phyloP scores from a whole-genome alignment of 1,140 invertebrate species.

The Lepidurus packardi region DNA sequence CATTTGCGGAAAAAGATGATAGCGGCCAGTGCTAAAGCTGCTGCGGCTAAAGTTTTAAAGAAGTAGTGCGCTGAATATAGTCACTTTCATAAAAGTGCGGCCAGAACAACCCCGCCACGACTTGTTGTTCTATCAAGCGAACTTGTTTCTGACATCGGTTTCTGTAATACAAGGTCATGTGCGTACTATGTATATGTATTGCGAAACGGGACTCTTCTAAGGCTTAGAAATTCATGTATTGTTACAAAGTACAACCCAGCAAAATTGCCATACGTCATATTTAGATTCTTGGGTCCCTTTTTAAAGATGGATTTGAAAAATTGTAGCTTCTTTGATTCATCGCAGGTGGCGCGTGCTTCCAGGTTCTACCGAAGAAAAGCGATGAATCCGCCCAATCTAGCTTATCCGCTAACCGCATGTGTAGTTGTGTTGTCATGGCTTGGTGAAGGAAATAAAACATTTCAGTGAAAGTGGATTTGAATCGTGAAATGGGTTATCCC shows the following conservation, averaged over 20 bases:
- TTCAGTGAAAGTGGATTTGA: neutral
- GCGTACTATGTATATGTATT: neutral
- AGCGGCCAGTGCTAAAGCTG: conserved; percentile 43
- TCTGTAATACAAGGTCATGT: conserved; percentile 7
- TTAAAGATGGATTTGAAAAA: no score
- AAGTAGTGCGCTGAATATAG: neutral
- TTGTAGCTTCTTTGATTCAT: neutral
- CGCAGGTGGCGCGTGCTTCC: neutral
- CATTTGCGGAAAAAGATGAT: conserved; percentile 77
- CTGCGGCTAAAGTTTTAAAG: conserved; percentile 32
- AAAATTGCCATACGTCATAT: no score
- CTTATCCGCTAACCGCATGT: neutral
- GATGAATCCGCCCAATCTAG: neutral
- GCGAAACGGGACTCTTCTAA: neutral
- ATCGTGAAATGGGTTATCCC: neutral
- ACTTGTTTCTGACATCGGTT: neutral
- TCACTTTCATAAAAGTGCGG: neutral
- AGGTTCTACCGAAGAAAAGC: neutral
- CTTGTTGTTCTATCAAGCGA: neutral
- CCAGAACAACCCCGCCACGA: neutral
- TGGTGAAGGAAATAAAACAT: neutral
- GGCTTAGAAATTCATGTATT: neutral
- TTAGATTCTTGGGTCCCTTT: no score
- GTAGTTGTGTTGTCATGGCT: conserved; percentile 11
- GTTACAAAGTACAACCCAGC: no score